phyloP scores from a whole-genome alignment of 2,113 vertebrate species.

The Lycaon pictus region DNA sequence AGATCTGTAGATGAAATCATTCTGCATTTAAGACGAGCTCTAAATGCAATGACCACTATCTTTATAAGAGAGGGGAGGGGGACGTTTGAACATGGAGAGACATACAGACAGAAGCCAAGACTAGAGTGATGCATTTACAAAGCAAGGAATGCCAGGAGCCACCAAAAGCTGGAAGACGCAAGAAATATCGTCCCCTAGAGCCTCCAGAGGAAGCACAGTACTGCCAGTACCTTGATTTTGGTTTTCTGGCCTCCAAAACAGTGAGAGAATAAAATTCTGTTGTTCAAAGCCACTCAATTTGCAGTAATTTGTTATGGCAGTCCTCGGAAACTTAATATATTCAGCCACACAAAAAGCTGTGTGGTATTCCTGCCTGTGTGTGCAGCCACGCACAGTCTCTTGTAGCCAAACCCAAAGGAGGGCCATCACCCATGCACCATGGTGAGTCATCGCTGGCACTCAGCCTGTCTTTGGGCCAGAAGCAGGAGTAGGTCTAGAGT shows the following conservation, averaged over 20 bases:
- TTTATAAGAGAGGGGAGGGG: background rate
- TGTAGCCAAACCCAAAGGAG: background rate
- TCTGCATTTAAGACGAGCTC: background rate
- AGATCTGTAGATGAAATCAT: background rate
- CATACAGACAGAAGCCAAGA: background rate
- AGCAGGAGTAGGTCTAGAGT: background rate
- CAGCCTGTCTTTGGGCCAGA: background rate
- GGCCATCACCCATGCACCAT: rapidly evolving
- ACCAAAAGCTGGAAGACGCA: background rate
- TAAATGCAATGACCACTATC: background rate
- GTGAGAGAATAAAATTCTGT: background rate
- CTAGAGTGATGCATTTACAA: background rate
- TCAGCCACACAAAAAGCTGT: background rate
- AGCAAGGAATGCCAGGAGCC: background rate
- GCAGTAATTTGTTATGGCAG: background rate
- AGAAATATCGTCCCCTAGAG: background rate
- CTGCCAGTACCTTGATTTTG: background rate
- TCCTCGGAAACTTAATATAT: background rate
- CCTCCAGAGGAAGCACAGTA: background rate
- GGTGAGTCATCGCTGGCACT: background rate
- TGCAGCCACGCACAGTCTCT: background rate
- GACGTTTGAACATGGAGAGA: background rate
- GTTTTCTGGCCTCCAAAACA: background rate
- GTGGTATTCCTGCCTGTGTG: background rate
- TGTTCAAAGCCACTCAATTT: background rate